A percentile compares a stretch with the other conserved stretches of the same genome.
Evolutionary conservation across 2,113 vertebrate species (phyloP).

Genomic region (Jacana jacana): DNA sequence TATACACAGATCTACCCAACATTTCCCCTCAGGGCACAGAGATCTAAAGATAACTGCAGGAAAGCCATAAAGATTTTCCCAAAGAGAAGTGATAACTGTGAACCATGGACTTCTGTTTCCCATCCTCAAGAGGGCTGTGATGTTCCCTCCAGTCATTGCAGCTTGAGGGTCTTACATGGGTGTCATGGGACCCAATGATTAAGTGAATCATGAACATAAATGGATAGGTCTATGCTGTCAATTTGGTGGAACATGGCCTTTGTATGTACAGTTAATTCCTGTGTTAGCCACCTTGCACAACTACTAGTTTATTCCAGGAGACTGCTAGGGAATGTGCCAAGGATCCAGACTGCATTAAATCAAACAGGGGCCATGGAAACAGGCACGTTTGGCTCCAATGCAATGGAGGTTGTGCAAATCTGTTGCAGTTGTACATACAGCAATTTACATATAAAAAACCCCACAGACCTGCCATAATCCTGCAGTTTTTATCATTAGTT

Average conservation of each 20-base stretch:
- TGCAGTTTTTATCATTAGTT: not conserved
- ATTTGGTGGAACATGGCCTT: not conserved
- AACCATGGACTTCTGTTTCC: not conserved
- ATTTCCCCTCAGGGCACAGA: not conserved
- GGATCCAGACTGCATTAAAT: not conserved
- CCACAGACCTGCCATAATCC: not conserved
- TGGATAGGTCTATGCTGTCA: not conserved
- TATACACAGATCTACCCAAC: not conserved
- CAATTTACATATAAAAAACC: not conserved
- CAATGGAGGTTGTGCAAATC: not conserved
- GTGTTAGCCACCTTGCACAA: not conserved
- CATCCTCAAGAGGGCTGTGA: not conserved
- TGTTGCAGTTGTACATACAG: not conserved
- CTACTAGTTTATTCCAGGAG: not conserved
- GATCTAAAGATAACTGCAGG: not conserved
- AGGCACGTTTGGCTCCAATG: not conserved
- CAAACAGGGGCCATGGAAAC: not conserved
- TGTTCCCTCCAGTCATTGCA: not conserved
- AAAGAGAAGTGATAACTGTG: not conserved
- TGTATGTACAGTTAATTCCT: not conserved
- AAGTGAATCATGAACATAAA: rapidly evolving
- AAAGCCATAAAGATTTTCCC: not conserved
- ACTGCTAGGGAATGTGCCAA: not conserved
- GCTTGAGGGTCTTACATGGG: not conserved
- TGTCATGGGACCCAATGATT: not conserved